phyloP scores from a whole-genome alignment of 2,113 vertebrate genomes.

The Centropus bengalensis region DNA sequence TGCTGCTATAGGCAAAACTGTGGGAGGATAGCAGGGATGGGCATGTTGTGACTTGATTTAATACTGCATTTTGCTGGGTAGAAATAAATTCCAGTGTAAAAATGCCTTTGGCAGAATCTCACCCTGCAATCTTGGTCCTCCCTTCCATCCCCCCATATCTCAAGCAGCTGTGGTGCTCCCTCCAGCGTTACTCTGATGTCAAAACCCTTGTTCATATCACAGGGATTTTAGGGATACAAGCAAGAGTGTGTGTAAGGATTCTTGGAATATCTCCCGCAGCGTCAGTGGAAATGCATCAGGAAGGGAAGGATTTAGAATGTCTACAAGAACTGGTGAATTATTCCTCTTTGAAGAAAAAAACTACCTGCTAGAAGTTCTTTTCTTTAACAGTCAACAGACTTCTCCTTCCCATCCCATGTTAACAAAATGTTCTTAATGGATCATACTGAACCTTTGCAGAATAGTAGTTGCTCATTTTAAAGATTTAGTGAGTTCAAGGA shows the following conservation, averaged over 20 bases:
- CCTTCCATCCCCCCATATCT: background rate
- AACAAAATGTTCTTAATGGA: background rate
- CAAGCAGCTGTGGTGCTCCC: background rate
- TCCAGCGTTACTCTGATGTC: background rate
- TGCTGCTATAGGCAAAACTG: background rate
- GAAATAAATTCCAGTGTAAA: background rate
- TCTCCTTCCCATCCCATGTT: background rate
- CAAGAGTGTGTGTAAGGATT: background rate
- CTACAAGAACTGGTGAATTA: background rate
- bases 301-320: background rate
- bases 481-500: background rate
- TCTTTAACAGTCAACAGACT: background rate
- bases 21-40: background rate
- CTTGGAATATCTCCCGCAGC: background rate
- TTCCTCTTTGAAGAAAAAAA: background rate
- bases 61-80: background rate
- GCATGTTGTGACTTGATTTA: constrained; percentile 19
- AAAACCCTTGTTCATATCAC: background rate
- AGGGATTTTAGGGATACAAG: background rate
- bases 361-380: background rate
- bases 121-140: background rate
- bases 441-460: background rate
- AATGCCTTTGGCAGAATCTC: background rate
- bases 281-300: background rate
- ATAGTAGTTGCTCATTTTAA: background rate